Base-by-base conservation (phyloP, 2,797 vertebrate species). In the Rhincodon typus region DNA sequence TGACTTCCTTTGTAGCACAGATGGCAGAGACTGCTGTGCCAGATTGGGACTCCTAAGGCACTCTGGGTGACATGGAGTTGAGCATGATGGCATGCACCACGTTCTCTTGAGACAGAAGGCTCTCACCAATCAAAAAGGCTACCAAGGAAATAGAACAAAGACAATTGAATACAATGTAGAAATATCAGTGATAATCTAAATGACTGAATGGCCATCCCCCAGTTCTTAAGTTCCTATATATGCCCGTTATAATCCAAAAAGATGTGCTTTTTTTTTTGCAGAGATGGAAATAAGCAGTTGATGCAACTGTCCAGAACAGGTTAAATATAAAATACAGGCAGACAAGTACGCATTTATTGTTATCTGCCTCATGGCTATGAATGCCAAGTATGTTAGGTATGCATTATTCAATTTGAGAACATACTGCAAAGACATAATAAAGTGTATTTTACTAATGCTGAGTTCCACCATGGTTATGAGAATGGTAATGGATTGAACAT, bases 321-420 rank as follows among this genome's bases (percentile, higher is more conserved):
- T 77, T 95, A 74, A 95, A 74, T 95, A 74, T 57, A 95, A 94
- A 95, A 94, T 94, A 94, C n/a, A 46, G 67, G 27, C 94, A 95
- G 94, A 77, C 94, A 95, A 57, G 94, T 77, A 95, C 27, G 34
- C 69, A 77, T 95, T 95, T 77, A 95, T 95, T 95, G 70, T 95
- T 77, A 95, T 95, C 94, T 77, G 70, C 70, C 94, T 46, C 94
- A 53, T 17, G 94, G 70, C 42, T 27, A 95, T 77, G 94, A 72
- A 72, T 95, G 70, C 94, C 70, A 95, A 95, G 94, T 77, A 95
- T 95, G 94, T 57, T 70, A 95, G 94, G 94, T 77, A 95, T 95
- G 94, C 94, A 74, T 95, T 95, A 95, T 95, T 57, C 70, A 95
- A 57, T 95, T 95, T 95, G 30, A 95, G 94, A 95, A 95, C n/a